Evolutionary conservation across 2,113 vertebrate species (phyloP).

Genomic region (Eulemur macaco): DNA sequence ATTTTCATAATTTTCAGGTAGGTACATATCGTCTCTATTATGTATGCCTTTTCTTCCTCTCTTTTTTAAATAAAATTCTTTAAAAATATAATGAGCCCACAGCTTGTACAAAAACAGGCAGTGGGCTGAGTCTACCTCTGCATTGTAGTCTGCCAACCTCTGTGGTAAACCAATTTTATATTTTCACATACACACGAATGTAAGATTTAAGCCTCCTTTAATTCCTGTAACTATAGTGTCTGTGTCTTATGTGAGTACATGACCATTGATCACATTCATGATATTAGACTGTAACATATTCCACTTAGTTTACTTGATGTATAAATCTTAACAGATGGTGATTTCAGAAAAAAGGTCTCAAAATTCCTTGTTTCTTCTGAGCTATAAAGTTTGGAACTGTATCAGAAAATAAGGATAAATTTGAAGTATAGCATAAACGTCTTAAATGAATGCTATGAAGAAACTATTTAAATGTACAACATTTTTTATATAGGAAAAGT

Average conservation of each 20-base stretch:
- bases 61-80: background rate
- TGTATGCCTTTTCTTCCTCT: background rate
- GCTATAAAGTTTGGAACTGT: background rate
- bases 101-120: background rate
- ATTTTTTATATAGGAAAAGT: background rate
- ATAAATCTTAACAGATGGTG: background rate
- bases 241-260: background rate
- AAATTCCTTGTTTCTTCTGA: background rate
- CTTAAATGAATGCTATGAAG: background rate
- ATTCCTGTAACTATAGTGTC: background rate
- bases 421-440: background rate
- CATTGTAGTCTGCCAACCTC: background rate
- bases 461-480: background rate
- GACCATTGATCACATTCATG: background rate
- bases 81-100: background rate
- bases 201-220: background rate
- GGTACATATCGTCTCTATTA: background rate
- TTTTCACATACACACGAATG: background rate
- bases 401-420: background rate
- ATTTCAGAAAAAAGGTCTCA: background rate
- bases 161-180: background rate
- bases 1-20: background rate
- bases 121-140: background rate
- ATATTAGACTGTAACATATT: background rate
- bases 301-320: background rate